These are phyloP conservation scores for Mantis religiosa DNA, from an alignment of 2,888 invertebrate genomes.

Conservation along the genomic window DNA sequence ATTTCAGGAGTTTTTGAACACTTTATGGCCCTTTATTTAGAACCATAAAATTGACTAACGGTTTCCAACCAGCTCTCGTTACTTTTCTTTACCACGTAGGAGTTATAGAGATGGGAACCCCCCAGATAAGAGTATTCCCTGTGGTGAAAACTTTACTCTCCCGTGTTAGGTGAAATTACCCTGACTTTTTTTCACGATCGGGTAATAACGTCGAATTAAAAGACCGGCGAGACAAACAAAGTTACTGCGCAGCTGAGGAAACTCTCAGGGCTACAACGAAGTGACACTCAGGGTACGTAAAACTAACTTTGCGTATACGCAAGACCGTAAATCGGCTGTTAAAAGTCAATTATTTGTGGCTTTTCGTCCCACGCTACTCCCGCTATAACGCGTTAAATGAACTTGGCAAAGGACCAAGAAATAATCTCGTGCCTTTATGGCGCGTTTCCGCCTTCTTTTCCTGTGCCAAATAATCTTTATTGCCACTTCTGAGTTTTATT, in stretches of 20 bases:
- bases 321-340: not conserved
- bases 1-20: not conserved
- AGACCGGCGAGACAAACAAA: not conserved
- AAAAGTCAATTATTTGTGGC: not conserved
- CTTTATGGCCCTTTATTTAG: not conserved
- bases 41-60: not conserved
- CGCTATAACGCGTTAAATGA: not conserved
- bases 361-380: not conserved
- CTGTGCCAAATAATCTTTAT: not conserved
- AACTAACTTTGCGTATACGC: not conserved
- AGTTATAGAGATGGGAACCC: not conserved
- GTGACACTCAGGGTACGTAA: not conserved
- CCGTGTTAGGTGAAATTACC: not conserved
- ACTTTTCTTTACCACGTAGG: not conserved
- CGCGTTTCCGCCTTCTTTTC: not conserved
- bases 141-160: not conserved
- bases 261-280: not conserved
- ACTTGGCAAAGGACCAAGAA: not conserved
- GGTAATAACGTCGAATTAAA: not conserved
- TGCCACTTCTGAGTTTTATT: not conserved
- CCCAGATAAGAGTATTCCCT: not conserved
- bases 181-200: not conserved
- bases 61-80: not conserved
- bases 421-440: not conserved
- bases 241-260: not conserved